Conservation (phyloP, 2,888 invertebrate species). For the Cordylochernes scorpioides region DNA sequence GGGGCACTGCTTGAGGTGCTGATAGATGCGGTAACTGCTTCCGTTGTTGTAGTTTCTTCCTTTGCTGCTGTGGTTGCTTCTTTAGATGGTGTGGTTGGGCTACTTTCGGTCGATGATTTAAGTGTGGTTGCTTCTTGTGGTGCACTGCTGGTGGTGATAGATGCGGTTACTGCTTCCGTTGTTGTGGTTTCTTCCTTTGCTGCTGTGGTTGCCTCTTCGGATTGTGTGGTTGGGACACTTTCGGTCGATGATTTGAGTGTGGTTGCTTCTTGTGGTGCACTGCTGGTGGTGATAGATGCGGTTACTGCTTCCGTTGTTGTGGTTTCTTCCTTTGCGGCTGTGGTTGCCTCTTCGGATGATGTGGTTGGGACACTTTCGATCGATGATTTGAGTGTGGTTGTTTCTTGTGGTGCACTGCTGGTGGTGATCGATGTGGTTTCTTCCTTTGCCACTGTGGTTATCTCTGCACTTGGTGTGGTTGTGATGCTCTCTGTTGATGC, state of each 20-base stretch:
- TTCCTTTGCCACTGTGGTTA: neutral
- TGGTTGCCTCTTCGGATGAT: too few relatives aligned
- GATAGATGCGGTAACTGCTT: neutral
- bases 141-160: neutral
- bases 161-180: neutral
- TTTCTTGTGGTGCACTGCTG: too few relatives aligned
- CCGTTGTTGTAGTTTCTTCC: neutral
- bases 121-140: neutral
- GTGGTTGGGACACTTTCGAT: too few relatives aligned
- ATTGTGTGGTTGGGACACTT: too few relatives aligned
- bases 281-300: neutral
- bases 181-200: constrained; percentile 2
- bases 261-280: neutral
- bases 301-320: constrained; percentile 1
- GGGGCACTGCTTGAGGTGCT: neutral
- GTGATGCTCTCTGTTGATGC: neutral
- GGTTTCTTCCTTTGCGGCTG: too few relatives aligned
- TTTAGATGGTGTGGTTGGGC: neutral
- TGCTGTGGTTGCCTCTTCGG: constrained; percentile 1
- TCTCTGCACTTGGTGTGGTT: neutral
- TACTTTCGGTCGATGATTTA: neutral
- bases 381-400: too few relatives aligned
- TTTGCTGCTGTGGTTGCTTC: constrained; percentile 1
- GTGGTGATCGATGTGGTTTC: neutral
- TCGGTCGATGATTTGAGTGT: constrained; percentile 1